Percentiles rank a stretch among this genome's conserved stretches.
Conservation (phyloP, 2,113 vertebrate species). For the Proteles cristata region DNA sequence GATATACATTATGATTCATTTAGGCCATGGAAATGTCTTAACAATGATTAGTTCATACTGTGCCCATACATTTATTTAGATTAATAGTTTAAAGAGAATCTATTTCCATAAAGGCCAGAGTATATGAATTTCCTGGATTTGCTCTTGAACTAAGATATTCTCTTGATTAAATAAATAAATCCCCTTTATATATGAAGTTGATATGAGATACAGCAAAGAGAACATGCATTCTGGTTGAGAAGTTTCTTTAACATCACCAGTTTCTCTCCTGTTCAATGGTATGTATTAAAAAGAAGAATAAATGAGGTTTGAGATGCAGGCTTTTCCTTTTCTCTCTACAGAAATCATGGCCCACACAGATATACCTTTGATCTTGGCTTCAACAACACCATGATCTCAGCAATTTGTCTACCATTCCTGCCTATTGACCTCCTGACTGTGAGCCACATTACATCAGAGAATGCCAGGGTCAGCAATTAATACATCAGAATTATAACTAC, state of each 20-base stretch:
- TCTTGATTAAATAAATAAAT: neutral
- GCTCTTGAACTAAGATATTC: neutral
- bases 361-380: conserved; percentile 41
- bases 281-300: neutral
- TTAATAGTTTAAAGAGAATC: neutral
- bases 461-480: conserved; percentile 19
- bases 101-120: neutral
- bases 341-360: neutral
- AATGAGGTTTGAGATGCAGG: neutral
- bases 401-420: conserved; percentile 13
- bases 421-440: conserved; percentile 21
- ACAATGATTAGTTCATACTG: neutral
- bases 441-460: conserved; percentile 59
- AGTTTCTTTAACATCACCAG: neutral
- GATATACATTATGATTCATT: neutral
- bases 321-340: conserved; percentile 40
- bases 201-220: neutral
- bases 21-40: neutral
- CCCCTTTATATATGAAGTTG: neutral
- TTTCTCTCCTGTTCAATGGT: neutral
- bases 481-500: conserved; percentile 38
- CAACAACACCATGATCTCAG: conserved; percentile 36
- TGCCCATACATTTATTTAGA: neutral
- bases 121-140: neutral
- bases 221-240: neutral